phyloP scores from a whole-genome alignment of 2,797 vertebrate species.

The Peromyscus eremicus region DNA sequence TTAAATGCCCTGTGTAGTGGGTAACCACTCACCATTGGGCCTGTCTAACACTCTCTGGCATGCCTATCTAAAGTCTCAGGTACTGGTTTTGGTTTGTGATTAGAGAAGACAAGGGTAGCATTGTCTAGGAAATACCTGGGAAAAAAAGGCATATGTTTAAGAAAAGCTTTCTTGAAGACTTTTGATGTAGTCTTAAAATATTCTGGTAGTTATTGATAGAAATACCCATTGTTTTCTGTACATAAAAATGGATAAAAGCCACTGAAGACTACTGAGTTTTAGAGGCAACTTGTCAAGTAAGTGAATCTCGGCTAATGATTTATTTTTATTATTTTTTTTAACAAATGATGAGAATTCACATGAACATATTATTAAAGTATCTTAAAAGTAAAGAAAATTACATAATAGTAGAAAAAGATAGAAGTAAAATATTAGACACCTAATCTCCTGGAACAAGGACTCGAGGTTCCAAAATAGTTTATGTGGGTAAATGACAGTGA shows the following conservation, averaged over 20 bases:
- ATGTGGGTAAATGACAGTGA: neutral
- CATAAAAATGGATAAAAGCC: neutral
- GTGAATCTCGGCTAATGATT: neutral
- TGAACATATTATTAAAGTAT: constrained; percentile 24
- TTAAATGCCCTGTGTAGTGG: constrained; percentile 62
- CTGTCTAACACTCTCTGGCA: constrained; percentile 58
- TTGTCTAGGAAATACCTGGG: neutral
- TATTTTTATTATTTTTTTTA: constrained; percentile 32
- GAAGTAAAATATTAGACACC: constrained; percentile 2
- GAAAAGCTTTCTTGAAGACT: constrained; percentile 6
- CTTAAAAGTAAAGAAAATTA: constrained; percentile 35
- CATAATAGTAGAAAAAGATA: neutral
- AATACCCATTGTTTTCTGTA: neutral
- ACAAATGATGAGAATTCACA: neutral
- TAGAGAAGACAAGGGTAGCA: neutral
- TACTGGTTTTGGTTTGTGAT: neutral
- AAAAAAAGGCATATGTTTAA: neutral
- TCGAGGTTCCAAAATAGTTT: neutral
- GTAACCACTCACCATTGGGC: constrained; percentile 80
- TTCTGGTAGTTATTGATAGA: neutral
- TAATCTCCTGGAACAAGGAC: neutral
- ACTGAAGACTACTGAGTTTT: neutral
- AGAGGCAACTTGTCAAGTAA: neutral
- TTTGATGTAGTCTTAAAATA: neutral
- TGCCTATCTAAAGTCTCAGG: constrained; percentile 75